These are phyloP conservation scores for Plagiodera versicolora DNA, from an alignment of 2,888 invertebrate species.

Conservation along the genomic window DNA sequence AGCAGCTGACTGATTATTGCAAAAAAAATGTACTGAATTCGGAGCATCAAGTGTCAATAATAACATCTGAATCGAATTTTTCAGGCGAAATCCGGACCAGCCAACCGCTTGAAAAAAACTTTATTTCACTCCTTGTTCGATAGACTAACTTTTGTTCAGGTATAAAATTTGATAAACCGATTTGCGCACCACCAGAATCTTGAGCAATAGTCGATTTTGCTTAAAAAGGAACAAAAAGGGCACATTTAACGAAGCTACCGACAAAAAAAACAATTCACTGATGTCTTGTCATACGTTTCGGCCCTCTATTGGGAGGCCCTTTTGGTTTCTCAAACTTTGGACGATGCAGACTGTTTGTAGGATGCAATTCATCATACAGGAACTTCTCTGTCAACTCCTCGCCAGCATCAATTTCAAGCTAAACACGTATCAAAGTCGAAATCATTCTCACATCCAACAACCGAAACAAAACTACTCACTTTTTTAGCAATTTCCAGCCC, in stretches of 20 bases:
- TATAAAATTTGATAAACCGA: constrained; percentile 8
- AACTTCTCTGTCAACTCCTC: constrained; percentile 88
- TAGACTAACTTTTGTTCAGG: neutral
- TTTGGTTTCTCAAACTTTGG: constrained; percentile 96
- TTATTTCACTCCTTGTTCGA: neutral
- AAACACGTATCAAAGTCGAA: too few relatives aligned
- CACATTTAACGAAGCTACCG: constrained; percentile 5
- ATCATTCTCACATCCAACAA: too few relatives aligned
- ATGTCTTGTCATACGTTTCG: constrained; percentile 81
- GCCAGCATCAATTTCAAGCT: constrained; percentile 91
- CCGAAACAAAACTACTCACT: neutral
- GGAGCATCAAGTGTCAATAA: too few relatives aligned
- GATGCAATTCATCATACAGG: constrained; percentile 92
- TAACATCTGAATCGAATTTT: too few relatives aligned
- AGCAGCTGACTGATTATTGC: too few relatives aligned
- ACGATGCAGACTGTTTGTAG: constrained; percentile 82
- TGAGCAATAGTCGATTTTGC: constrained; percentile 12
- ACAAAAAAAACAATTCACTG: constrained; percentile 45
- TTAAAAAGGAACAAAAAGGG: constrained; percentile 5
- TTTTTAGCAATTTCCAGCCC: constrained; percentile 66
- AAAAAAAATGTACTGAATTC: too few relatives aligned
- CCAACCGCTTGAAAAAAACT: neutral
- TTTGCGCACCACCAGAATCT: constrained; percentile 10
- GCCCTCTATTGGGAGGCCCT: constrained; percentile 91
- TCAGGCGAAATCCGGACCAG: too few relatives aligned